Evolutionary conservation across 2,113 vertebrate species (phyloP), one percentile per base, ranked within the genome.

Genomic region (Gasterosteus aculeatus): DNA sequence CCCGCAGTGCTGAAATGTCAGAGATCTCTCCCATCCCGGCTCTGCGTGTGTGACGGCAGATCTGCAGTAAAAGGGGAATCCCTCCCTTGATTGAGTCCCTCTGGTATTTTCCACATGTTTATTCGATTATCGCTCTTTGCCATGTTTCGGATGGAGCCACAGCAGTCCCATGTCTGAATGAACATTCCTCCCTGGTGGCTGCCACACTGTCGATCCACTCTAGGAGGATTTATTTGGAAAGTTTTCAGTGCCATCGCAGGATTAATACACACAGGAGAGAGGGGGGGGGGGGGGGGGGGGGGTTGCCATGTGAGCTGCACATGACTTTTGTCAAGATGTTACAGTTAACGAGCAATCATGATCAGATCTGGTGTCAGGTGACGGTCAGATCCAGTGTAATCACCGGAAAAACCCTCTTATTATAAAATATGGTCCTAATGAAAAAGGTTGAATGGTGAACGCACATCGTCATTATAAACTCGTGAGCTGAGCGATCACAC

Each of bases 71-170:
- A 22, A 76, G 78, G 88, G 85, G 85, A 92, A 88, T 90, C 90
- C 89, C 90, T 92, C 90, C 89, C 90, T 92, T 89, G 83, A 88
- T 88, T 87, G 78, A 88, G 85, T 84, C 84, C 67, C 83, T 88
- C 81, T 87, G 84, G 66, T 69, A 75, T 75, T 85, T 84, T 72
- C 80, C 85, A 87, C 87, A 90, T 91, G 82, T 90, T 90, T 87
- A 81, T 87, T 89, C 72, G 62, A 90, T 91, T 89, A 92, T 74
- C 77, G 75, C 87, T 69, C 49, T 54, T 84, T 87, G 59, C 64
- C 82, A 89, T 87, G 80, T 75, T 81, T 89, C 68, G 78, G 61
- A 76, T 84, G 69, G 57, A 73, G 75, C 73, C 80, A 69, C 64
- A 67, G 64, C 72, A 71, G 81, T 76, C 79, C 78, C 77, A 70